These are phyloP conservation scores for Sebastes taczanowskii DNA, from an alignment of 2,797 vertebrate genomes.

Conservation along the genomic window DNA sequence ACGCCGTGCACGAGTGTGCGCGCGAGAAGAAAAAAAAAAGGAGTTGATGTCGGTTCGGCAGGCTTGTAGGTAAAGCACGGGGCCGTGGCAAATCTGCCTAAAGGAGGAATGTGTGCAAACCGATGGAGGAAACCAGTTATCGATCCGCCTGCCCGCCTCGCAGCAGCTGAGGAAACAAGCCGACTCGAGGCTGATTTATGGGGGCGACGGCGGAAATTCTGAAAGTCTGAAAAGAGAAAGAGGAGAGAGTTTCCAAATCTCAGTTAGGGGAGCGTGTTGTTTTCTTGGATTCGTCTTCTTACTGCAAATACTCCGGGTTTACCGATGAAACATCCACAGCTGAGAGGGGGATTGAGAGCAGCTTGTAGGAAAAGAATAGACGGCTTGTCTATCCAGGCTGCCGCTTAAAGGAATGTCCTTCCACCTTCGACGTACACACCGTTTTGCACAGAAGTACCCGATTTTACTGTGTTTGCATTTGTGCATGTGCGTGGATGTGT, in stretches of 20 bases:
- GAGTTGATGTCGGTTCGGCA: slow-evolving; percentile 9
- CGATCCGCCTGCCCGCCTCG: slow-evolving; percentile 75
- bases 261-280: slow-evolving; percentile 24
- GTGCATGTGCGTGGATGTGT: slow-evolving; percentile 13
- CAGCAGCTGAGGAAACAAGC: slow-evolving; percentile 77
- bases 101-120: slow-evolving; percentile 71
- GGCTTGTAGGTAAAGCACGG: slow-evolving; percentile 59
- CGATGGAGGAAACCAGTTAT: slow-evolving; percentile 82
- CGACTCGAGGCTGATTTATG: slow-evolving; percentile 76
- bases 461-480: slow-evolving; percentile 53
- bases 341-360: slow-evolving; percentile 23
- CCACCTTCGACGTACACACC: slow-evolving; percentile 13
- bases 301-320: slow-evolving; percentile 30
- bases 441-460: slow-evolving; percentile 25
- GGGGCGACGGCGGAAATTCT: slow-evolving; percentile 42
- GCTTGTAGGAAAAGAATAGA: slow-evolving; percentile 31
- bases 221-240: slow-evolving; percentile 20
- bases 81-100: slow-evolving; percentile 62
- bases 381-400: slow-evolving; percentile 45
- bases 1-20: slow-evolving; percentile 34
- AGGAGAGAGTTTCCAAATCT: slow-evolving; percentile 11
- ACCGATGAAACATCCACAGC: slow-evolving; percentile 38
- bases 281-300: slow-evolving; percentile 15
- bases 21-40: background rate
- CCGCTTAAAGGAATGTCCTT: slow-evolving; percentile 77